phyloP scores from a whole-genome alignment of 2,888 invertebrate species.

The Drosophila tripunctata region DNA sequence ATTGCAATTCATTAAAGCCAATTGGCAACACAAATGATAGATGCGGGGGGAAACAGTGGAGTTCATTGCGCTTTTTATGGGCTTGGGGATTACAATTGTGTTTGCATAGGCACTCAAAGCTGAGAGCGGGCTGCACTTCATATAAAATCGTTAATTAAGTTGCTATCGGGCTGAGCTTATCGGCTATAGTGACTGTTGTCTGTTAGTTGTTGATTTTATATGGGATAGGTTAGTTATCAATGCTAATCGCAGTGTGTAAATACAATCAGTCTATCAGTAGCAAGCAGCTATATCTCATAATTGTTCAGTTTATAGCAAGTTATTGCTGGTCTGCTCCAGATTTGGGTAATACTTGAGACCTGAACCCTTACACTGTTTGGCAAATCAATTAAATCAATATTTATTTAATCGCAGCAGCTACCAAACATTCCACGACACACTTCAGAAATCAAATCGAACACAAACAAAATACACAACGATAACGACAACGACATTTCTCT shows the following conservation, averaged over 20 bases:
- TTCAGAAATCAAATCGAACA: slow-evolving; percentile 75
- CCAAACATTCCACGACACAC: slow-evolving; percentile 74
- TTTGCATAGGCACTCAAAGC: slow-evolving; percentile 14
- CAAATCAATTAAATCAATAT: slow-evolving; percentile 75
- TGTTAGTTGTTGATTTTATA: slow-evolving; percentile 5
- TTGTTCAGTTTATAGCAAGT: neutral
- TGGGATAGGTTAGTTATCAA: slow-evolving; percentile 45
- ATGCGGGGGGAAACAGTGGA: neutral
- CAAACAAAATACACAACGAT: slow-evolving; percentile 36
- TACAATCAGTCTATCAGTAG: neutral
- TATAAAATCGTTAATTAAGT: slow-evolving; percentile 44
- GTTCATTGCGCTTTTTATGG: slow-evolving; percentile 52
- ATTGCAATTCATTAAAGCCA: slow-evolving; percentile 62
- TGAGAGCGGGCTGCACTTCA: slow-evolving; percentile 21
- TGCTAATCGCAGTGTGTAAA: slow-evolving; percentile 11
- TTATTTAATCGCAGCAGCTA: slow-evolving; percentile 63
- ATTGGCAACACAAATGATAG: slow-evolving; percentile 1
- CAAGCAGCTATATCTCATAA: neutral
- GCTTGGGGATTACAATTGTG: slow-evolving; percentile 16
- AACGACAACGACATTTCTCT: slow-evolving; percentile 49
- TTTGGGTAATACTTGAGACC: slow-evolving; percentile 24
- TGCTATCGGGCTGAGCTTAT: slow-evolving; percentile 34
- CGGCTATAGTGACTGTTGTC: slow-evolving; percentile 3
- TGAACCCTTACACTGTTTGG: slow-evolving; percentile 48
- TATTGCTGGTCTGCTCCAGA: slow-evolving; percentile 21